Conservation (phyloP, 2,888 invertebrate species). For the Chrysotoxum bicinctum region DNA sequence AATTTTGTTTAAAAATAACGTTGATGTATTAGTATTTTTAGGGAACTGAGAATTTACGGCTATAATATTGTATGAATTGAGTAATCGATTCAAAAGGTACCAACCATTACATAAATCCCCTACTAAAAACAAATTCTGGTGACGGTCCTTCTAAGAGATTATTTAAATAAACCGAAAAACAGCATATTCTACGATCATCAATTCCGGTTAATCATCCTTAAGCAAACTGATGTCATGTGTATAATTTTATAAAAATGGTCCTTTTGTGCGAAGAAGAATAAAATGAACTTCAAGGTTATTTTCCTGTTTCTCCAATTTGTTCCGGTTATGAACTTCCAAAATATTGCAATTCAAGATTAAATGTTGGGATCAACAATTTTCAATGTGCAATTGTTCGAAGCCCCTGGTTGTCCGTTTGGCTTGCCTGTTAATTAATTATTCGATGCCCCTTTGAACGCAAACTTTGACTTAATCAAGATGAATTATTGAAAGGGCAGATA, state of each 20-base stretch:
- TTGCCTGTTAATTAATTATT: not conserved
- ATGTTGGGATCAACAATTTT: not conserved
- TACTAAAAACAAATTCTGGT: too few species aligned
- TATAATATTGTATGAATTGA: too few species aligned
- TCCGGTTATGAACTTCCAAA: not conserved
- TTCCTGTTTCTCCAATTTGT: not conserved
- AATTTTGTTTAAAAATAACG: too few species aligned
- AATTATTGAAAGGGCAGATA: conserved; percentile 13
- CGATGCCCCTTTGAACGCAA: not conserved
- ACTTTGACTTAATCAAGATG: conserved; percentile 2
- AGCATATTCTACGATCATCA: too few species aligned
- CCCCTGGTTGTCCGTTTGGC: not conserved
- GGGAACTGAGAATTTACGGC: too few species aligned
- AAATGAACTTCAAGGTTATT: not conserved
- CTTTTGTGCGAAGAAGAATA: not conserved
- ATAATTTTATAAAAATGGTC: too few species aligned
- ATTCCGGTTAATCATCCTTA: too few species aligned
- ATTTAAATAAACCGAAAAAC: not conserved
- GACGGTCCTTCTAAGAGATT: not conserved
- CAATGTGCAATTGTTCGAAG: not conserved
- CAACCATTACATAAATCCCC: too few species aligned
- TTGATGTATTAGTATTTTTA: too few species aligned
- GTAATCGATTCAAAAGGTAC: too few species aligned
- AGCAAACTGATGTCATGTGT: not conserved
- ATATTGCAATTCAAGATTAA: not conserved